Conservation (phyloP, 2,888 invertebrate species). For the Limenitis camilla region DNA sequence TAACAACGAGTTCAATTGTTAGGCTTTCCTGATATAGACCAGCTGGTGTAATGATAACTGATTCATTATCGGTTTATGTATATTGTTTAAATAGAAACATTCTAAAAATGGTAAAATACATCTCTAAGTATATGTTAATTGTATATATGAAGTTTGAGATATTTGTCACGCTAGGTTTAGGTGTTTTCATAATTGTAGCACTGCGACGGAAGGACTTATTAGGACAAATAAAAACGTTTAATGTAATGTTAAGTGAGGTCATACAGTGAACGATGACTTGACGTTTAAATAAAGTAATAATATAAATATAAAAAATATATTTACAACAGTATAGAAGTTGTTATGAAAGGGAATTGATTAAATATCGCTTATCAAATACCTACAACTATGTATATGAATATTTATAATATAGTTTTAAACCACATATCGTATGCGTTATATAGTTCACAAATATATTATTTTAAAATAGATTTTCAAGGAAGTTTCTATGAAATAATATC, state of each 20-base stretch:
- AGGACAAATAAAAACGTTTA: conserved; percentile 8
- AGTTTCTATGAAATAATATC: no score
- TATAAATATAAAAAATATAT: no score
- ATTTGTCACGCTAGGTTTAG: background rate
- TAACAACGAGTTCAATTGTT: conserved; percentile 18
- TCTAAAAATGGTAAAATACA: background rate
- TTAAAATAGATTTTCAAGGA: no score
- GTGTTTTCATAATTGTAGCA: background rate
- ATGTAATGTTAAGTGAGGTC: background rate
- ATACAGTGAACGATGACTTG: background rate
- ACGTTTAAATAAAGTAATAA: no score
- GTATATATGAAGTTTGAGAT: background rate
- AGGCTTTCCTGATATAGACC: conserved; percentile 10
- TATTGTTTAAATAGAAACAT: background rate
- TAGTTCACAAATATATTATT: no score
- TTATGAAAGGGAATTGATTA: no score
- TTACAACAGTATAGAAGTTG: no score
- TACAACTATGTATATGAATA: no score
- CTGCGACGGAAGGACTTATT: conserved; percentile 12
- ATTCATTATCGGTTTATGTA: conserved; percentile 1
- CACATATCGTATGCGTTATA: no score
- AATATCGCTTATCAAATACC: no score
- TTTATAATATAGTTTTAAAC: no score
- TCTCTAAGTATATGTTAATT: no score
- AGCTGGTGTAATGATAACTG: conserved; percentile 11